phyloP scores from a whole-genome alignment of 1,140 invertebrate genomes.

The Colletes gigas region DNA sequence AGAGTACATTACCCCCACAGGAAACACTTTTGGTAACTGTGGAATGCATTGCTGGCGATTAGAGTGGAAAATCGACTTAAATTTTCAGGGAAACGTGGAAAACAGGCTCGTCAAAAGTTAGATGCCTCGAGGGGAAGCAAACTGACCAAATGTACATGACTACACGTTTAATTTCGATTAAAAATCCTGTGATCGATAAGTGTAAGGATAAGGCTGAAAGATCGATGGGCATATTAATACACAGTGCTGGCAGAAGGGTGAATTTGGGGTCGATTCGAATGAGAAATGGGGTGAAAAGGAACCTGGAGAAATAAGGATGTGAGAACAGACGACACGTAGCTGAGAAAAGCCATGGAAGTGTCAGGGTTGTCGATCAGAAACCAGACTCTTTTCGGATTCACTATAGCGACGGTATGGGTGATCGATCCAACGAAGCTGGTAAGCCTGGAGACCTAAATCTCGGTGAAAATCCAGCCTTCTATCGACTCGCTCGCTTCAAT shows the following conservation, averaged over 20 bases:
- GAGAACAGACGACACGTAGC: conserved; percentile 11
- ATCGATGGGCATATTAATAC: neutral
- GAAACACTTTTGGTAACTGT: no score
- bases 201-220: neutral
- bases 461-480: conserved; percentile 49
- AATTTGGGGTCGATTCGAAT: neutral
- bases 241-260: neutral
- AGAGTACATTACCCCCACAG: no score
- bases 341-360: conserved; percentile 29
- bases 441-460: conserved; percentile 57
- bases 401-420: conserved; percentile 33
- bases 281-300: conserved; percentile 17
- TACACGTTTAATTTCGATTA: conserved; percentile 29
- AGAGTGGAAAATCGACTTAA: no score
- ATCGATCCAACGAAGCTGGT: conserved; percentile 51
- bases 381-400: conserved; percentile 54
- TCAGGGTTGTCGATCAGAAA: conserved; percentile 38
- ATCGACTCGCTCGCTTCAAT: neutral
- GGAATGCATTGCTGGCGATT: no score
- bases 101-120: no score
- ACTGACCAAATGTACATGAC: no score
- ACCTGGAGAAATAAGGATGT: conserved; percentile 14
- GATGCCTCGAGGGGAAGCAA: no score
- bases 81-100: no score
- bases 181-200: conserved; percentile 2